Evolutionary conservation across 2,797 vertebrate genomes (phyloP), one percentile per base, ranked within the genome.

Genomic region (Helicolenus hilgendorfi): DNA sequence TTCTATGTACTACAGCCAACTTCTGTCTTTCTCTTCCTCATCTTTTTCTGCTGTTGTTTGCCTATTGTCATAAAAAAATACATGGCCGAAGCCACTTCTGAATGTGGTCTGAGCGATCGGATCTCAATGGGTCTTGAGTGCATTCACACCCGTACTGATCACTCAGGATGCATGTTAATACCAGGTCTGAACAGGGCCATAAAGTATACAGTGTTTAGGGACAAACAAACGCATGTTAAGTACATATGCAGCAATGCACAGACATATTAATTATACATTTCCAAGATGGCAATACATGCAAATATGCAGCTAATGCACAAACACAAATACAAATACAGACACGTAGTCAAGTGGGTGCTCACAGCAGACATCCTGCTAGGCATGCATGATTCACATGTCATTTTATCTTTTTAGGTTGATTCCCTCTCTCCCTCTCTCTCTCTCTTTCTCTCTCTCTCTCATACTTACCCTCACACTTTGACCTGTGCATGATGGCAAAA

Each of bases 401-500:
- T 88, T 86, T 67, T 45, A 85, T 83, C 63, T 65, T 87, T 88
- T 85, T 78, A 67, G 70, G 56, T 70, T 36, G 64, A 74, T 62
- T 68, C 65, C 4, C 49, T 62, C 49, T 60, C 63, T 62, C 38
- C 70, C 64, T 64, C 64, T 31, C 11, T 73, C 69, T 68, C 33
- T 20, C 59, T 45, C 38, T 67, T 49, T 26, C 18, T 7, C 45
- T 60, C 79, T 2, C 58, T 29, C 55, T 79, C 77, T 36, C 72
- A 33, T 63, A 68, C 85, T 83, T 83, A 55, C 82, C 74, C 86
- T 88, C 86, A 92, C 81, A 87, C 89, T 94, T 91, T 96, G 93
- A 95, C 95, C 93, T 88, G 92, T 70, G 82, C 63, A 20, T 79
- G 79, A 92, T 86, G 90, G 88, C 80, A 94, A 93, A 95, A 94